Evolutionary conservation across 2,113 vertebrate species (phyloP), one percentile per base, ranked within the genome.

Genomic region (Campylorhamphus procurvoides): DNA sequence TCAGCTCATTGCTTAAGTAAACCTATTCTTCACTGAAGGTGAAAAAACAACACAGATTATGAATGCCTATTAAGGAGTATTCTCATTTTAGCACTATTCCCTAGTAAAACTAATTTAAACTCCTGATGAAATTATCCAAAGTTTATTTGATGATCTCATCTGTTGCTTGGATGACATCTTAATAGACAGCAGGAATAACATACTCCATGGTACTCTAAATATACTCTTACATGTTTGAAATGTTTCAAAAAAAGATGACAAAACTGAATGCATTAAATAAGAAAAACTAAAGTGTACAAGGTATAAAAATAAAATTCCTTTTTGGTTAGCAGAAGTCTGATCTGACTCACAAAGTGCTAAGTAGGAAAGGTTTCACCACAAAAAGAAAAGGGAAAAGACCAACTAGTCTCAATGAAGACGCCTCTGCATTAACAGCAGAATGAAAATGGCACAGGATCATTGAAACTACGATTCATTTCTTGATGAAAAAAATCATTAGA

Each of bases 261-360:
- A 50, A 96, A 93, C 42, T 37, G 47, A 81, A 69, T 33, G 53
- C 10, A 73, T 86, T 88, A 76, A 87, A 68, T 39, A 69, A 88
- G 75, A 80, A 93, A 91, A 94, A 29, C 17, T 49, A 12, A 83
- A 88, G 46, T 13, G 20, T 60, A 76, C 40, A 82, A 90, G 55
- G 50, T 80, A 86, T 55, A 92, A 92, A 95, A 95, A 94, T 90
- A 95, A 85, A 80, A 87, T 56, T 72, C 40, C 25, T 49, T 91
- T 91, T 81, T 72, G 44, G 82, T 87, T 91, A 85, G 71, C 58
- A 91, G 85, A 37, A 93, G 82, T 67, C 78, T 92, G 87, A 78
- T 87, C 72, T 91, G 95, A 95, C 85, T 94, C 92, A 94, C 40
- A 46, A 42, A n/a, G 63, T 93, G 88, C 42, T 86, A 90, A 76